Evolutionary conservation across 2,113 vertebrate genomes (phyloP).

Genomic region (Laticauda colubrina): DNA sequence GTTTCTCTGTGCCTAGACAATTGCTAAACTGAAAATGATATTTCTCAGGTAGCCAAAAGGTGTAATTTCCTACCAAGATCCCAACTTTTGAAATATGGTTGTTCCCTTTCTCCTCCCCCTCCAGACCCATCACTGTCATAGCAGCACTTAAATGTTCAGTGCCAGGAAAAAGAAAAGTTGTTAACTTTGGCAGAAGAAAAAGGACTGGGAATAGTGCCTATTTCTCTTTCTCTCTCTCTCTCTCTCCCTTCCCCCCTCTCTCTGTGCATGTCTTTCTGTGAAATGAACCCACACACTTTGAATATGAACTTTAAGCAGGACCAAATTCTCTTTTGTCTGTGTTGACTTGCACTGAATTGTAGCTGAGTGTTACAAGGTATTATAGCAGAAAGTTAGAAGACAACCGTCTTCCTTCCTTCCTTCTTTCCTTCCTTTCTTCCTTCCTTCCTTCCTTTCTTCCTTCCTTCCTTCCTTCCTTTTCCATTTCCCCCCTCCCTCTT

Average conservation of each 20-base stretch:
- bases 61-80: background rate
- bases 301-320: background rate
- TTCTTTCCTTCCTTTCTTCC: background rate
- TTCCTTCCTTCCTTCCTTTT: background rate
- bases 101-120: background rate
- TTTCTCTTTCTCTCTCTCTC: no score
- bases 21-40: background rate
- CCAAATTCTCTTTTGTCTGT: background rate
- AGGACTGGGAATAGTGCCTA: background rate
- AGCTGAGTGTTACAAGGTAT: background rate
- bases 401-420: background rate
- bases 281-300: background rate
- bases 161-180: background rate
- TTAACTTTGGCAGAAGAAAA: background rate
- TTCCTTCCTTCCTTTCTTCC: background rate
- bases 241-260: no score
- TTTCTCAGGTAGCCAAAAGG: background rate
- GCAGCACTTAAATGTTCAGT: background rate
- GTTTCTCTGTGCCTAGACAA: background rate
- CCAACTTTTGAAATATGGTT: background rate
- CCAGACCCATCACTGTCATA: background rate
- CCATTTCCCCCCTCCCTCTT: no score
- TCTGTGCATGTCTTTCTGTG: no score
- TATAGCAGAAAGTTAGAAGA: background rate
- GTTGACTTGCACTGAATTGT: background rate